phyloP scores from a whole-genome alignment of 2,888 invertebrate species.

The Acleris literana region DNA sequence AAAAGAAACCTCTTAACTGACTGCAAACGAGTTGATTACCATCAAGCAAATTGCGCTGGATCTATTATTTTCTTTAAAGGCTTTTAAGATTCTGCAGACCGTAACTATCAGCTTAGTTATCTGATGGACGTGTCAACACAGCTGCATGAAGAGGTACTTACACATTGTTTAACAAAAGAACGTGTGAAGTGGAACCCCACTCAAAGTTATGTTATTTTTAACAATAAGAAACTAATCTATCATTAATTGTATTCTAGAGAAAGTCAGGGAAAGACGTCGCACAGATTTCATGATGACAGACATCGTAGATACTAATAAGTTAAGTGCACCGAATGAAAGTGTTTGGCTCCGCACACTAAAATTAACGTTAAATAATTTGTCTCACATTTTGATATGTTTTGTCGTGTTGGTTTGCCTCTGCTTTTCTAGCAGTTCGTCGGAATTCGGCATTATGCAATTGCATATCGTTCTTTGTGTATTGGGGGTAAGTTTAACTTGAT shows the following conservation, averaged over 20 bases:
- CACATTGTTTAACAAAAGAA: constrained; percentile 12
- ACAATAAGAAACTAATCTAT: constrained; percentile 1
- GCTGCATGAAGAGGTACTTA: constrained; percentile 24
- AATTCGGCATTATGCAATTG: constrained; percentile 43
- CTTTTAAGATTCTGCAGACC: constrained; percentile 12
- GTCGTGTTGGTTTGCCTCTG: constrained; percentile 51
- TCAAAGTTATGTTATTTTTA: constrained; percentile 14
- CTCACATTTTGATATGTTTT: constrained; percentile 48
- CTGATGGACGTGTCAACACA: constrained; percentile 25
- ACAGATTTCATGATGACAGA: constrained; percentile 11
- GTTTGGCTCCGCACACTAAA: constrained; percentile 42
- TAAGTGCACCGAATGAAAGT: not conserved
- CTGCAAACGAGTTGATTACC: not conserved
- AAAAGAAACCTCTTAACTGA: no score
- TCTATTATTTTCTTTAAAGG: constrained; percentile 10
- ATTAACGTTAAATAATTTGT: constrained; percentile 46
- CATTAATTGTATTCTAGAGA: constrained; percentile 6
- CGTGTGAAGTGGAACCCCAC: constrained; percentile 22
- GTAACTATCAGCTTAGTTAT: constrained; percentile 16
- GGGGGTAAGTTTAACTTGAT: constrained; percentile 49
- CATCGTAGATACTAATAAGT: not conserved
- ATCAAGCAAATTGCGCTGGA: not conserved
- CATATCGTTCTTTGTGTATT: constrained; percentile 55
- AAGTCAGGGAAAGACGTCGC: constrained; percentile 12
- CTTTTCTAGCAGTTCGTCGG: constrained; percentile 43